Evolutionary conservation across 2,888 invertebrate species (phyloP).

Genomic region (Lycocerus yunnanus): DNA sequence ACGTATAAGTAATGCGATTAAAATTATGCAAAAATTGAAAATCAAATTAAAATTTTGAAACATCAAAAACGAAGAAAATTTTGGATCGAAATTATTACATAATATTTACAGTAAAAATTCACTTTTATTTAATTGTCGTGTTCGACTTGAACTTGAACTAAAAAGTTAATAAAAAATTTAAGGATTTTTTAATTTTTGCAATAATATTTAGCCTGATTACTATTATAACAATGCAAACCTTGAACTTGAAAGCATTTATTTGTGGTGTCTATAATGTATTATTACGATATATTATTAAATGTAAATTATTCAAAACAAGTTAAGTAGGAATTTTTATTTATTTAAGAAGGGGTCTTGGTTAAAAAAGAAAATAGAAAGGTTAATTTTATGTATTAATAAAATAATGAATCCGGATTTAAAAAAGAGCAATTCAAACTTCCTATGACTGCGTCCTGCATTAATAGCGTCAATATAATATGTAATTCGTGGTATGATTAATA

Average conservation of each 20-base stretch:
- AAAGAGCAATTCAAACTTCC: background rate
- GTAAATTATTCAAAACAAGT: background rate
- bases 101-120: too few species aligned
- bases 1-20: too few species aligned
- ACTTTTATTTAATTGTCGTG: too few species aligned
- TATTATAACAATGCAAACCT: background rate
- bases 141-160: too few species aligned
- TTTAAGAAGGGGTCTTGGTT: background rate
- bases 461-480: background rate
- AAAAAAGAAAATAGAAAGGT: background rate
- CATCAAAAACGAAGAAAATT: too few species aligned
- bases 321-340: background rate
- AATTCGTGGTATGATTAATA: background rate
- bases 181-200: background rate
- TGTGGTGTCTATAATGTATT: background rate
- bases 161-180: too few species aligned
- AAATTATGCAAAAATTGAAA: too few species aligned
- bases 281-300: too few species aligned
- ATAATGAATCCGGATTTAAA: background rate
- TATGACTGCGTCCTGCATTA: background rate
- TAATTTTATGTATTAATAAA: too few species aligned
- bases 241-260: background rate
- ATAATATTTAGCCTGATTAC: background rate
- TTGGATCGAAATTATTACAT: too few species aligned
- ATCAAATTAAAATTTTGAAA: background rate